Evolutionary conservation across 2,797 vertebrate species (phyloP), one percentile per base, ranked within the genome.

Genomic region (Kryptolebias ocellatus): DNA sequence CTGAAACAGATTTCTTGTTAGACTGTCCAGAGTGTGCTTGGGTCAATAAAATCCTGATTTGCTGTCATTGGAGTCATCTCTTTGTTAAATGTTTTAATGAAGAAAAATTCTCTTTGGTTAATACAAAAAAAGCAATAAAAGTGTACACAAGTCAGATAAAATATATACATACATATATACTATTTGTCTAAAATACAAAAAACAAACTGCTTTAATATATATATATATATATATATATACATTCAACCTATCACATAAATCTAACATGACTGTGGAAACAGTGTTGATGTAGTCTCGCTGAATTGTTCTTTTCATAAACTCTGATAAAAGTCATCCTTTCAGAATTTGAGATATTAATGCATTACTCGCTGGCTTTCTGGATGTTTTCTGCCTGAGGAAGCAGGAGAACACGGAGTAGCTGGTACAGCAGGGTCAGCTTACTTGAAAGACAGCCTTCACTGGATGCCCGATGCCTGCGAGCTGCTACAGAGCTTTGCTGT

Each of bases 401-500:
- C 74, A 76, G 62, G 50, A 39, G 45, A 75, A 64, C 57, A 29
- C 49, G 44, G 54, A 15, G 28, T 1, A 76, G 57, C 60, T 4
- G 31, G 20, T 42, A 63, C 17, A 77, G 62, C 59, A 1, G 47
- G 76, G 78, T 73, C 73, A 69, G 18, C 55, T 65, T n/a, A 46
- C 70, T 80, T 67, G 15, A 81, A 70, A 72, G 53, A 29, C 17
- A 62, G 15, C 58, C 17, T 70, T 81, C 66, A 59, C 64, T 53
- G 44, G 29, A 69, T 61, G 44, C 62, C 45, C 47, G 61, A 67
- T 60, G 78, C 69, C 78, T 67, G 60, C 53, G 46, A 76, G 77
- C 80, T 76, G n/a, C 68, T 55, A 67, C 18, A 71, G 67, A 84
- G 64, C 69, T 58, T n/a, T n/a, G 52, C 70, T 28, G 68, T 79